phyloP scores from a whole-genome alignment of 2,113 vertebrate species.

The Mohoua ochrocephala region DNA sequence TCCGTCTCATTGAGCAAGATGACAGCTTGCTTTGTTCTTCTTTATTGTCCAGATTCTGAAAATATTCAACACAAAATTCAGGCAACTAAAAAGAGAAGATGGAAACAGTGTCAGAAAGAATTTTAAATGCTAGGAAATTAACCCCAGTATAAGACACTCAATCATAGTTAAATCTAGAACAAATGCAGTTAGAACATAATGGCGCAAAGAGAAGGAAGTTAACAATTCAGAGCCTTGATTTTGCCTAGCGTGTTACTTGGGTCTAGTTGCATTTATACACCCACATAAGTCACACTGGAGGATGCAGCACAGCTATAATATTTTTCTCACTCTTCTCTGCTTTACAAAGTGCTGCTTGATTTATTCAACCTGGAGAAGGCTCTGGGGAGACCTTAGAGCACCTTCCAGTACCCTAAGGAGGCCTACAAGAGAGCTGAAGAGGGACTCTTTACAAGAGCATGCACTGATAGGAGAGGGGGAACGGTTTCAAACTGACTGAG shows the following conservation, averaged over 20 bases:
- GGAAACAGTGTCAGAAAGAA: background rate
- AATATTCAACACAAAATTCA: background rate
- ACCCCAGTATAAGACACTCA: background rate
- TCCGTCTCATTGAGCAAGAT: background rate
- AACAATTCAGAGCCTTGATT: background rate
- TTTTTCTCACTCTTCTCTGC: background rate
- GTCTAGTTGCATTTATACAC: background rate
- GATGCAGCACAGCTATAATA: background rate
- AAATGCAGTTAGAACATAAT: background rate
- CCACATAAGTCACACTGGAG: background rate
- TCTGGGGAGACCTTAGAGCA: background rate
- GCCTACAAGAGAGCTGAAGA: background rate
- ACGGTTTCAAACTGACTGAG: background rate
- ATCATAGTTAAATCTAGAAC: background rate
- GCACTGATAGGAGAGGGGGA: too few relatives aligned
- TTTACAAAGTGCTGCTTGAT: background rate
- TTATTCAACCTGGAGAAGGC: background rate
- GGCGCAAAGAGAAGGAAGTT: background rate
- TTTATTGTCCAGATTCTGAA: background rate
- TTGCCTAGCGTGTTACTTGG: background rate
- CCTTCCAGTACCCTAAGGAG: too few relatives aligned
- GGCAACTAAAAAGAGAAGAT: background rate
- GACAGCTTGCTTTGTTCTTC: background rate
- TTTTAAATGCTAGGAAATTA: background rate
- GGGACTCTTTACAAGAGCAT: background rate